These are phyloP conservation scores for Fabriciana adippe DNA, from an alignment of 2,888 invertebrate genomes.

Conservation along the genomic window DNA sequence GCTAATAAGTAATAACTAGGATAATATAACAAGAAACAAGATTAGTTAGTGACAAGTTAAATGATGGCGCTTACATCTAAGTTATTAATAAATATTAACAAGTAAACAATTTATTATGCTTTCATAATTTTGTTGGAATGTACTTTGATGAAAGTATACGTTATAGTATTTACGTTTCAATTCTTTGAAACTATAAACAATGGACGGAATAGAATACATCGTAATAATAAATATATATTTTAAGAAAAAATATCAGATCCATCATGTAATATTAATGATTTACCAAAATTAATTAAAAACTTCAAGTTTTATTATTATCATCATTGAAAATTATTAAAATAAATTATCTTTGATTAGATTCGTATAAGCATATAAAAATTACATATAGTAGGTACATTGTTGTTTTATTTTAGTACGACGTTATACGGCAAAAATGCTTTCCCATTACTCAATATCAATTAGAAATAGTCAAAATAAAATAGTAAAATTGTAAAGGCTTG, in stretches of 20 bases:
- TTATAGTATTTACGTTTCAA: neutral
- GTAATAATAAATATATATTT: neutral
- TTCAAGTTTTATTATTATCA: neutral
- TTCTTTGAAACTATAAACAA: slow-evolving; percentile 8
- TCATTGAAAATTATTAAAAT: slow-evolving; percentile 6
- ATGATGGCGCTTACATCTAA: slow-evolving; percentile 57
- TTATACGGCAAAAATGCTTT: neutral
- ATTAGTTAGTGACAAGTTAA: slow-evolving; percentile 73
- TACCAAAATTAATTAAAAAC: slow-evolving; percentile 3
- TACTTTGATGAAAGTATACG: slow-evolving; percentile 14
- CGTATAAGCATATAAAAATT: neutral
- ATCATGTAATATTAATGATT: neutral
- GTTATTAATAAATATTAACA: slow-evolving; percentile 80
- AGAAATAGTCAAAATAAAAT: too few relatives aligned
- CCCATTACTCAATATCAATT: too few relatives aligned
- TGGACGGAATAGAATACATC: slow-evolving; percentile 16
- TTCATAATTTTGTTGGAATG: slow-evolving; percentile 46
- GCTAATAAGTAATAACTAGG: slow-evolving; percentile 39
- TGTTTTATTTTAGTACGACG: neutral
- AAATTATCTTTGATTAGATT: slow-evolving; percentile 17
- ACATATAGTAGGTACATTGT: neutral
- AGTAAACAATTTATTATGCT: slow-evolving; percentile 65
- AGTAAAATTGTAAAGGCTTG: too few relatives aligned
- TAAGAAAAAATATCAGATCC: neutral
- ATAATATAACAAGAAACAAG: slow-evolving; percentile 67